phyloP scores from a whole-genome alignment of 2,888 invertebrate species.

The Silvanus unidentatus region DNA sequence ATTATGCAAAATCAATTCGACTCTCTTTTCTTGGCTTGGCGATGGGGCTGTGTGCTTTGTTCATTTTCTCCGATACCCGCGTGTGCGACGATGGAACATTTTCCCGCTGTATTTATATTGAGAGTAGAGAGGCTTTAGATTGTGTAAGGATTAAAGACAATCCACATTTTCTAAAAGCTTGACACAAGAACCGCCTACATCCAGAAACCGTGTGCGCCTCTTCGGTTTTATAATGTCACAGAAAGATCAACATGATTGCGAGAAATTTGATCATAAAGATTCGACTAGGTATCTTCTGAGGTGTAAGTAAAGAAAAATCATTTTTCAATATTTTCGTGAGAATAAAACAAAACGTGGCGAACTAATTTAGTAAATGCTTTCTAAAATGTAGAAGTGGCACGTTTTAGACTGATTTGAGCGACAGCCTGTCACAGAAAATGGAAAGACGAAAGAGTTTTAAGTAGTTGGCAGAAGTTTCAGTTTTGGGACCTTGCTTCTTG shows the following conservation, averaged over 20 bases:
- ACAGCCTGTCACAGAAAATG: constrained; percentile 46
- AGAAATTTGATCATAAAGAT: too few relatives aligned
- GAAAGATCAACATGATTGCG: too few relatives aligned
- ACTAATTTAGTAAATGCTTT: constrained; percentile 41
- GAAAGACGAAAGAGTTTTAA: constrained; percentile 48
- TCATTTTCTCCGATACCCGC: constrained; percentile 31
- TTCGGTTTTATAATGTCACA: too few relatives aligned
- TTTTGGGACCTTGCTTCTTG: constrained; percentile 38
- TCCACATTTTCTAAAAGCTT: constrained; percentile 27
- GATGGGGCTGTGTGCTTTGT: constrained; percentile 35
- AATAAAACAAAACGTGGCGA: constrained; percentile 7
- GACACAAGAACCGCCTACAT: constrained; percentile 3
- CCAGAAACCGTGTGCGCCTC: too few relatives aligned
- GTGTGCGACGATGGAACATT: too few relatives aligned
- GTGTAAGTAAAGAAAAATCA: too few relatives aligned
- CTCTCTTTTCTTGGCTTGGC: constrained; percentile 35
- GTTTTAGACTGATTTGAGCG: constrained; percentile 42
- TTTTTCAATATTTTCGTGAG: too few relatives aligned
- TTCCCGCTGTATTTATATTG: constrained; percentile 15
- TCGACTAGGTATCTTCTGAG: too few relatives aligned
- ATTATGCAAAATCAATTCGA: constrained; percentile 51
- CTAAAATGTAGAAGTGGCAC: constrained; percentile 38
- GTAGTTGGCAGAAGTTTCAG: constrained; percentile 46
- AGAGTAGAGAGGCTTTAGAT: constrained; percentile 35
- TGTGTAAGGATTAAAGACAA: constrained; percentile 43